These are phyloP conservation scores for Bos indicus DNA, from an alignment of 2,113 vertebrate genomes.

Conservation along the genomic window DNA sequence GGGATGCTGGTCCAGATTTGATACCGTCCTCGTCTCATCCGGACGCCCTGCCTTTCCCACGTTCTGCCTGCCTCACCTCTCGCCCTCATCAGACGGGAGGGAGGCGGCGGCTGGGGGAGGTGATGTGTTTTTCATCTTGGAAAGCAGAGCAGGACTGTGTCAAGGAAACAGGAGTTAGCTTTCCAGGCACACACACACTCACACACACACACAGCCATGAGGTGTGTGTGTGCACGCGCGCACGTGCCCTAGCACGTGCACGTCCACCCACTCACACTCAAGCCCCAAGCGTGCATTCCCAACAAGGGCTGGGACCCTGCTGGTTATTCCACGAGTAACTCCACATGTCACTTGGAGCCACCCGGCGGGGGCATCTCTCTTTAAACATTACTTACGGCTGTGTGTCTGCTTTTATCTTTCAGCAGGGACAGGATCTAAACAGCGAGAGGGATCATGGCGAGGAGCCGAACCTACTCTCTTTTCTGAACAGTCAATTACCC, in stretches of 20 bases:
- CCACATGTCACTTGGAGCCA: neutral
- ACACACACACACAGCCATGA: neutral
- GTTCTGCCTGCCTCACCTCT: neutral
- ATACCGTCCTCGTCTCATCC: accelerated
- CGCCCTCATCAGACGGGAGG: neutral
- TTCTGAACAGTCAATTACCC: neutral
- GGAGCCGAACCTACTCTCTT: neutral
- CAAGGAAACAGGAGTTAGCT: slow-evolving; percentile 56
- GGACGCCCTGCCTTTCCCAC: accelerated
- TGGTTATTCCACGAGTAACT: neutral
- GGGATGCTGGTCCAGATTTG: accelerated
- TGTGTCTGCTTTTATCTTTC: neutral
- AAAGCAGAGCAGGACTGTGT: slow-evolving; percentile 39
- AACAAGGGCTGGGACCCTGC: neutral
- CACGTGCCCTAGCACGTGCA: accelerated
- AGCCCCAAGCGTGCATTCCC: neutral
- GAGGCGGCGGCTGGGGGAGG: neutral
- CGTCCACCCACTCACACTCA: accelerated
- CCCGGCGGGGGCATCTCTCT: neutral
- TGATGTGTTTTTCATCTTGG: neutral
- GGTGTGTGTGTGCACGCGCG: neutral
- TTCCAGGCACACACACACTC: slow-evolving; percentile 13
- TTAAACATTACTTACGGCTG: neutral
- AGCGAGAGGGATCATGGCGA: neutral
- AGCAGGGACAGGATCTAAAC: neutral